These are phyloP conservation scores for Fundulus diaphanus DNA, from an alignment of 2,797 vertebrate genomes.

Conservation along the genomic window DNA sequence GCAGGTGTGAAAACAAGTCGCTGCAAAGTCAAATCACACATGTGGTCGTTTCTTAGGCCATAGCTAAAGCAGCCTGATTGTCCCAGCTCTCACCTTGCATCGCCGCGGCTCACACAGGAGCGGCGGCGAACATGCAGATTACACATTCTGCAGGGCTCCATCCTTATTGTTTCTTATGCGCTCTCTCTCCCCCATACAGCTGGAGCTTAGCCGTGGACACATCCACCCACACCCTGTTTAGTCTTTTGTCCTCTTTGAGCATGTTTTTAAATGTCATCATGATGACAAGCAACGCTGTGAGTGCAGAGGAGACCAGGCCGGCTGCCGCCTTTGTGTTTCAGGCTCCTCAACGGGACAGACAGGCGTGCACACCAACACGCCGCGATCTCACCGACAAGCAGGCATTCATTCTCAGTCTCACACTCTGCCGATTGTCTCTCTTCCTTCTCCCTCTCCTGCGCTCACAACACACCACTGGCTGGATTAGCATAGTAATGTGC, in stretches of 20 bases:
- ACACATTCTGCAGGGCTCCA: slow-evolving; percentile 61
- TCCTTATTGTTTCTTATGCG: slow-evolving; percentile 66
- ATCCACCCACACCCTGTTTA: slow-evolving; percentile 74
- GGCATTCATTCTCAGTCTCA: slow-evolving; percentile 69
- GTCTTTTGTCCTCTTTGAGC: slow-evolving; percentile 73
- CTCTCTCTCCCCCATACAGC: slow-evolving; percentile 65
- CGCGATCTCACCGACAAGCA: slow-evolving; percentile 57
- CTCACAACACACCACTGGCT: slow-evolving; percentile 54
- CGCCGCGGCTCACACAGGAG: slow-evolving; percentile 69
- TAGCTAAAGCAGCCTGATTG: slow-evolving; percentile 52
- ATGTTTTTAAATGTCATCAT: slow-evolving; percentile 79
- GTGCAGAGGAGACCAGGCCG: slow-evolving; percentile 60
- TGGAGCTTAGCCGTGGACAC: slow-evolving; percentile 69
- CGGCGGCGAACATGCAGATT: slow-evolving; percentile 74
- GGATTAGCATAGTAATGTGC: slow-evolving; percentile 85
- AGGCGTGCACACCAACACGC: slow-evolving; percentile 58
- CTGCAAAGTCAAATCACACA: slow-evolving; percentile 42
- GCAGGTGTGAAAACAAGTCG: slow-evolving; percentile 43
- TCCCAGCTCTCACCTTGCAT: slow-evolving; percentile 71
- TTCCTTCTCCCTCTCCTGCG: slow-evolving; percentile 27
- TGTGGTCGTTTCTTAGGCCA: slow-evolving; percentile 24
- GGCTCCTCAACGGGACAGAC: slow-evolving; percentile 70
- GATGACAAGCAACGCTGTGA: slow-evolving; percentile 75
- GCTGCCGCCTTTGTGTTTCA: slow-evolving; percentile 67
- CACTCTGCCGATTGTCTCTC: slow-evolving; percentile 60